Evolutionary conservation across 1,140 invertebrate species (phyloP), one percentile per base, ranked within the genome.

Genomic region (Cydia pomonella): DNA sequence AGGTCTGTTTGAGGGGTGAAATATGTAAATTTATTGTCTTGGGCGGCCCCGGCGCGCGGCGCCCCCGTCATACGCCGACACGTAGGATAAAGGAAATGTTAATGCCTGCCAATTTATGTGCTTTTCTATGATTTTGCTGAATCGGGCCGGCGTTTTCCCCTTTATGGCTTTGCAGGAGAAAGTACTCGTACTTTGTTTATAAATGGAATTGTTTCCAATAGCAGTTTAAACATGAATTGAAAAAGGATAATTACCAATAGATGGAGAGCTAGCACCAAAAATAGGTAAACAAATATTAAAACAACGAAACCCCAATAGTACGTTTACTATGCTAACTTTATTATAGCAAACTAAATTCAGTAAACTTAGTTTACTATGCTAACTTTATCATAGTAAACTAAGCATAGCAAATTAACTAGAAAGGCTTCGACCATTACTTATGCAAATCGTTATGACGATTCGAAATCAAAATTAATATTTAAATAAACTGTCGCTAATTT

Each of bases 21-120:
- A 92, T 92, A 92, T 92, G 91, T 92, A 92, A 92, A 92, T 92
- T 92, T 92, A 92, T 92, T 92, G 91, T 92, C 89, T 92, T 91
- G 89, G 91, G 89, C 89, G 88, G 87, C 88, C 82, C 83, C 81
- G 75, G 76, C 76, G 75, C 72, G 81, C 73, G 75, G 87, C 87
- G 85, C 89, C 89, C 91, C 88, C 91, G 89, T 92, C 91, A 92
- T 92, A 92, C 83, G 81, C 89, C 89, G 89, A 92, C 91, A 92
- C 91, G 89, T 90, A 90, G 88, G 87, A 92, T 92, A 92, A 92
- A 92, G 91, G 89, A 92, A 92, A 92, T 92, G 91, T 92, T 92
- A 92, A 92, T 92, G 90, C 87, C 77, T 80, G 80, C 84, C 89
- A 92, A 92, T 92, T 92, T 92, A 92, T 92, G 91, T 92, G 87